These are phyloP conservation scores for Thaleichthys pacificus DNA, from an alignment of 2,797 vertebrate species.

Conservation along the genomic window DNA sequence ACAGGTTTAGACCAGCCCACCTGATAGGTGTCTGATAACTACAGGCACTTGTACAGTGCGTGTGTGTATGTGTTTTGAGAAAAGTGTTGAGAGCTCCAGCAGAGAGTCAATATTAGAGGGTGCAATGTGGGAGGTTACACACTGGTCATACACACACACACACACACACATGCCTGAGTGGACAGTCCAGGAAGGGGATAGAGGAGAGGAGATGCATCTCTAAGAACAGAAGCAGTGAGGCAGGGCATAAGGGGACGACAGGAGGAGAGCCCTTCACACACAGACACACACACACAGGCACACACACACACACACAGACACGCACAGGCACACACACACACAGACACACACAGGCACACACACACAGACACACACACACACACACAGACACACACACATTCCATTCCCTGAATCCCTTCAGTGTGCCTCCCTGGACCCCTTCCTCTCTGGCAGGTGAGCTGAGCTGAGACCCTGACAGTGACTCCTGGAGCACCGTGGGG, in stretches of 20 bases:
- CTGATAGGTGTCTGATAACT: too few species aligned
- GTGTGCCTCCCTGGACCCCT: constrained; percentile 30
- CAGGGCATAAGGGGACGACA: neutral
- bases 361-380: constrained; percentile 4
- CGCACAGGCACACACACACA: neutral
- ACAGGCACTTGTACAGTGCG: too few species aligned
- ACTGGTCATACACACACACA: too few species aligned
- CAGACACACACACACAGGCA: neutral
- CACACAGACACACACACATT: neutral
- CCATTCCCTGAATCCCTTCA: neutral
- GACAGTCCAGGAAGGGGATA: neutral
- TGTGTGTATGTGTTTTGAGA: too few species aligned
- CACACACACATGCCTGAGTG: too few species aligned
- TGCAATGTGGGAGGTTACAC: too few species aligned
- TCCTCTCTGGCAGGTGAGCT: constrained; percentile 43
- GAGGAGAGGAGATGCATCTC: constrained; percentile 7
- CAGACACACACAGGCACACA: neutral
- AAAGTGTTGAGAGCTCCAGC: too few species aligned
- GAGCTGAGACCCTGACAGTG: constrained; percentile 30
- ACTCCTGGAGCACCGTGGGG: constrained; percentile 28
- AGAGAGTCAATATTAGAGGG: too few species aligned
- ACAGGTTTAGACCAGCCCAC: too few species aligned
- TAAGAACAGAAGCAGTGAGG: neutral
- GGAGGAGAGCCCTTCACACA: neutral
- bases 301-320: neutral